Evolutionary conservation across 2,113 vertebrate species (phyloP).

Genomic region (Arizona elegans): DNA sequence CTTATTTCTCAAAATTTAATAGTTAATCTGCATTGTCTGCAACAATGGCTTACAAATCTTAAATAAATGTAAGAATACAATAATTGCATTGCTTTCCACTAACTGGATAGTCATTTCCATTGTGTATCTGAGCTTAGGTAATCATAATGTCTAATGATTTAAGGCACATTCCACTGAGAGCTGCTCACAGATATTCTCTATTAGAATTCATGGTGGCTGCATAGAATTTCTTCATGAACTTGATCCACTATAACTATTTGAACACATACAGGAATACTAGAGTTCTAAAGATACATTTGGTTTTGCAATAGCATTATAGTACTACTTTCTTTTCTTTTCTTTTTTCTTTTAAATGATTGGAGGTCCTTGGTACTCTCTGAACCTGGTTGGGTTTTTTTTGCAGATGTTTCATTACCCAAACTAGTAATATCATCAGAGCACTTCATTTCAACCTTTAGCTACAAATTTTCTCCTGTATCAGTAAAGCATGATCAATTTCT

Average conservation of each 20-base stretch:
- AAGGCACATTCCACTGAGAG: background rate
- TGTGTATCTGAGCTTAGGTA: background rate
- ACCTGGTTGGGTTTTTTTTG: background rate
- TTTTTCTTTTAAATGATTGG: background rate
- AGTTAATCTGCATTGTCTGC: background rate
- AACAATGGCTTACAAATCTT: constrained; percentile 17
- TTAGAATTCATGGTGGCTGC: background rate
- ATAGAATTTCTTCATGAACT: background rate
- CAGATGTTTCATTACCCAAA: background rate
- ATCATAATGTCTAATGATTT: constrained; percentile 2
- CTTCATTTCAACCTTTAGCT: background rate
- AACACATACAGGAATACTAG: background rate
- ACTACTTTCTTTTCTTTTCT: background rate
- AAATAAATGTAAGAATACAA: constrained; percentile 4
- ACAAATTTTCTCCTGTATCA: background rate
- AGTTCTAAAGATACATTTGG: background rate
- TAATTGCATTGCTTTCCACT: constrained; percentile 8
- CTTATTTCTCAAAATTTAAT: constrained; percentile 5
- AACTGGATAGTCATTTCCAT: constrained; percentile 4
- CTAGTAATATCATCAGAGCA: background rate
- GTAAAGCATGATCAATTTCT: background rate
- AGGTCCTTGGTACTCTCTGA: background rate
- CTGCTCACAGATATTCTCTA: background rate
- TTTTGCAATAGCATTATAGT: background rate
- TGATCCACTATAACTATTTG: background rate